A percentile compares a stretch with the other conserved stretches of the same genome.
These are phyloP conservation scores for Tenthredo distinguenda DNA, from an alignment of 2,888 invertebrate species.

Conservation along the genomic window DNA sequence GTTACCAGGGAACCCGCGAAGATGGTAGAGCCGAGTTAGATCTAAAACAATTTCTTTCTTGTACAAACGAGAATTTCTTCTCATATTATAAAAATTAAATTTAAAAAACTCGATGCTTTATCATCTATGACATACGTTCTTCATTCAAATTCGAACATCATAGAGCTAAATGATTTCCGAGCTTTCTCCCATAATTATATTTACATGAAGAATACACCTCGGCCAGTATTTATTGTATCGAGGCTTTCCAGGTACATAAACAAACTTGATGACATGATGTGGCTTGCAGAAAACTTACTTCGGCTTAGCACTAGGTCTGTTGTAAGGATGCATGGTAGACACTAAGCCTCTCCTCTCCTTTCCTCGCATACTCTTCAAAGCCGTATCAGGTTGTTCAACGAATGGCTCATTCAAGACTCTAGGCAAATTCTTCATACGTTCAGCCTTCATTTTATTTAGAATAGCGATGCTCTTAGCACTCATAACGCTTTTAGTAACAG, in stretches of 20 bases:
- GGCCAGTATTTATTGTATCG: constrained; percentile 29
- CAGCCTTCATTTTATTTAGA: constrained; percentile 72
- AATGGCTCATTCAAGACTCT: constrained; percentile 51
- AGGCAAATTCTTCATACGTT: constrained; percentile 61
- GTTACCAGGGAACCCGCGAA: constrained; percentile 70
- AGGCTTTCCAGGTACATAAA: constrained; percentile 45
- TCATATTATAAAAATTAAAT: constrained; percentile 8
- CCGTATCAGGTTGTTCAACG: constrained; percentile 57
- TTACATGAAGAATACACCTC: not conserved
- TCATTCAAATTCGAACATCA: not conserved
- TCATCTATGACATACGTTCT: not conserved
- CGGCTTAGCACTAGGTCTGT: constrained; percentile 65
- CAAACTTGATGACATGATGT: not conserved
- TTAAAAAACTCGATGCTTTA: constrained; percentile 15
- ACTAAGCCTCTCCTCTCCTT: constrained; percentile 71
- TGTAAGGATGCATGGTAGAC: constrained; percentile 70
- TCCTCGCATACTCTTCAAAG: constrained; percentile 65
- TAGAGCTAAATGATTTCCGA: constrained; percentile 5
- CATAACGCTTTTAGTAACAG: constrained; percentile 61
- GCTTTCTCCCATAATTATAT: not conserved
- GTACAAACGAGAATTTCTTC: not conserved
- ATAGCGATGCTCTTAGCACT: constrained; percentile 74
- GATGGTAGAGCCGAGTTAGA: constrained; percentile 62
- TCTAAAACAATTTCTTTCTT: constrained; percentile 64
- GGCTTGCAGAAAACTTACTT: constrained; percentile 65